phyloP scores from a whole-genome alignment of 2,888 invertebrate genomes.

The Smittia aterrima region DNA sequence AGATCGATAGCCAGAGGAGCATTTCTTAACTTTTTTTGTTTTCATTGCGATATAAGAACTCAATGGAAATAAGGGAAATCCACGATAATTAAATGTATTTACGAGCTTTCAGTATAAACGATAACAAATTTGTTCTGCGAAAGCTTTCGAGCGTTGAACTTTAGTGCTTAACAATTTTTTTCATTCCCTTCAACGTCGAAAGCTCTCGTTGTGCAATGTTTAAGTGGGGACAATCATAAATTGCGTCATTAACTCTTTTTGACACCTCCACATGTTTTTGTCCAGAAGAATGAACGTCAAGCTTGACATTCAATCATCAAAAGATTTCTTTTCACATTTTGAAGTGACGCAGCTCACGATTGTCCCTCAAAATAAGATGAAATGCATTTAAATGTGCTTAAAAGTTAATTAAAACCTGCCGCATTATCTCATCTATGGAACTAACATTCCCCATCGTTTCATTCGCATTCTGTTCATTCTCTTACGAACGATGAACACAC shows the following conservation, averaged over 20 bases:
- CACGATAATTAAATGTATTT: conserved; percentile 29
- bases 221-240: no score
- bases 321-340: neutral
- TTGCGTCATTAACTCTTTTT: no score
- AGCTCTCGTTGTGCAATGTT: neutral
- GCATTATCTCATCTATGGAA: neutral
- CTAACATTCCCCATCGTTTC: neutral
- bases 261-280: no score
- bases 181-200: neutral
- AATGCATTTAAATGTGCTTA: conserved; percentile 7
- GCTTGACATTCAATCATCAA: no score
- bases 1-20: neutral
- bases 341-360: neutral
- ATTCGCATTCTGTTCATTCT: neutral
- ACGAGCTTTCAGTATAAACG: conserved; percentile 26
- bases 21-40: neutral
- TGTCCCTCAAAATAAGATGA: neutral
- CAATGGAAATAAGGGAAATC: neutral
- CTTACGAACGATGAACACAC: neutral
- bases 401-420: neutral
- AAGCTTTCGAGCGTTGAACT: neutral
- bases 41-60: neutral
- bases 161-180: neutral
- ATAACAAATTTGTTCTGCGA: neutral
- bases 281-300: no score